Conservation (phyloP, 2,888 invertebrate genomes). For the Cylindroiulus punctatus region DNA sequence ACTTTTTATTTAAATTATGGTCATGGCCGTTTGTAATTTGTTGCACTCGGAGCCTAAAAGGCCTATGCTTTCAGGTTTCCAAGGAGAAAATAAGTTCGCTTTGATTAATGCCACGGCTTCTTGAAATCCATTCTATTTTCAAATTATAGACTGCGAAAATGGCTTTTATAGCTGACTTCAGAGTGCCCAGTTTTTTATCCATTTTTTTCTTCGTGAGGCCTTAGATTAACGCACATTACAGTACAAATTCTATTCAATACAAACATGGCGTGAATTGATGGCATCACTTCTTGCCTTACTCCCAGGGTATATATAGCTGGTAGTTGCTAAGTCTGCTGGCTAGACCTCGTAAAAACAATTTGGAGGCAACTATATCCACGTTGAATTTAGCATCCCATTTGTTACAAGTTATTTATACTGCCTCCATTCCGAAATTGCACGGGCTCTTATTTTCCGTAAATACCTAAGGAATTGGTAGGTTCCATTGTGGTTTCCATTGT, state of each 20-base stretch:
- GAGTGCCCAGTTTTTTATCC: constrained; percentile 30
- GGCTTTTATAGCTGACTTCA: constrained; percentile 31
- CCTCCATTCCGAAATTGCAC: constrained; percentile 23
- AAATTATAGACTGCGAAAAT: constrained; percentile 34
- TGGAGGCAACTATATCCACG: constrained; percentile 31
- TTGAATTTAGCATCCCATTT: constrained; percentile 38
- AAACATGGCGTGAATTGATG: constrained; percentile 27
- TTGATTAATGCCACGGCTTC: constrained; percentile 25
- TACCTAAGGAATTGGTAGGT: not conserved
- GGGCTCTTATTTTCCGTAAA: constrained; percentile 27
- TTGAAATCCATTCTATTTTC: constrained; percentile 31
- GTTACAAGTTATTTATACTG: constrained; percentile 23
- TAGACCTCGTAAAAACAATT: constrained; percentile 15
- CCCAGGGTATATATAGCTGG: not conserved
- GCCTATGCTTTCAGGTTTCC: constrained; percentile 42
- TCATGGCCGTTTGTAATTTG: constrained; percentile 15
- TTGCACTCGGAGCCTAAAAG: not conserved
- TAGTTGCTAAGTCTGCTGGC: not conserved
- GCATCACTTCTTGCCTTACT: constrained; percentile 21
- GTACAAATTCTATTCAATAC: constrained; percentile 31
- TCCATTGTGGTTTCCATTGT: constrained; percentile 33
- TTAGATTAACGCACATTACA: constrained; percentile 23
- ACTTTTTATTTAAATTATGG: constrained; percentile 4
- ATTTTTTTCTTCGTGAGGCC: not conserved
- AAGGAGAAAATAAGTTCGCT: not conserved